These are phyloP conservation scores for Mionectes macconnelli DNA, from an alignment of 2,113 vertebrate genomes.

Conservation along the genomic window DNA sequence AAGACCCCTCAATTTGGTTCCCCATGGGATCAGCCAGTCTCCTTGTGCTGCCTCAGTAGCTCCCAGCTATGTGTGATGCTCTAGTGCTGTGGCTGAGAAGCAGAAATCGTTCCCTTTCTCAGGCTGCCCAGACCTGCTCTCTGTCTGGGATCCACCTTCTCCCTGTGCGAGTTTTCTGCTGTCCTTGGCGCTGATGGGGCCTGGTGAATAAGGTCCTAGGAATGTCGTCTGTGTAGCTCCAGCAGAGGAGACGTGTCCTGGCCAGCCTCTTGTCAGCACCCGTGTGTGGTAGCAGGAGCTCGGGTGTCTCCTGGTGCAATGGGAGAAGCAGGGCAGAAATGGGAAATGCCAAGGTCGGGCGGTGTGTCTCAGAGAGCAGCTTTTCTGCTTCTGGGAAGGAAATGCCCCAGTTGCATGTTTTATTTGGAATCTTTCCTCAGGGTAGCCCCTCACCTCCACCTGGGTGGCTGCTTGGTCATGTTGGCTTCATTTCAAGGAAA, in stretches of 20 bases:
- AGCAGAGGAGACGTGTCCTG: not conserved
- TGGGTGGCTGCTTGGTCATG: not conserved
- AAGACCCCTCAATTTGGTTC: not conserved
- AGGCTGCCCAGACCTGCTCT: not conserved
- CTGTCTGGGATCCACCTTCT: not conserved
- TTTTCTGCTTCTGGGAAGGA: not conserved
- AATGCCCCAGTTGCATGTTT: not conserved
- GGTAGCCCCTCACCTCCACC: not conserved
- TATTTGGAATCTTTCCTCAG: not conserved
- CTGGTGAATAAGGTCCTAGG: not conserved
- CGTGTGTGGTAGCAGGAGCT: not conserved
- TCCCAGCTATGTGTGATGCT: not conserved
- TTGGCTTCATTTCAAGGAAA: not conserved
- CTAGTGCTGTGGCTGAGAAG: not conserved
- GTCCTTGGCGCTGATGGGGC: not conserved
- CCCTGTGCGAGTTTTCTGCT: not conserved
- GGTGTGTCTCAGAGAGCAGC: not conserved
- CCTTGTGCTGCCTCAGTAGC: fast-evolving
- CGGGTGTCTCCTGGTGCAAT: not conserved
- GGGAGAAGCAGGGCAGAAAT: not conserved
- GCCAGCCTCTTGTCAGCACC: not conserved
- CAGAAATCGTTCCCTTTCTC: not conserved
- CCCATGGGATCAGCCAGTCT: fast-evolving
- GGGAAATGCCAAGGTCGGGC: not conserved
- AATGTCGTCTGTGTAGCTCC: not conserved